Base-by-base conservation (phyloP, 1,140 invertebrate genomes). In the Drosophila funebris region DNA sequence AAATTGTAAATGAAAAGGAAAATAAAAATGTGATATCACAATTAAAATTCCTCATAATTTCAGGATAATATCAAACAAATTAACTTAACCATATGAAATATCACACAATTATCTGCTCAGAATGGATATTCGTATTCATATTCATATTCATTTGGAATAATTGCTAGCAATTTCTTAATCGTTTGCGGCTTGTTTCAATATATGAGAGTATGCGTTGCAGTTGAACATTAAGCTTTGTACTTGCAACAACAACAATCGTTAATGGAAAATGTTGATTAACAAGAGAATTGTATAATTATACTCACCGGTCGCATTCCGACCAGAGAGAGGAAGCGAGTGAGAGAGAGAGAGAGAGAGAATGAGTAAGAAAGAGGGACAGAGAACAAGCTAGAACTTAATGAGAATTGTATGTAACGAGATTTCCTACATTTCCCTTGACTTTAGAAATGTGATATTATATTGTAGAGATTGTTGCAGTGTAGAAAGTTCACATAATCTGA, bases 261-360 rank as follows among this genome's bases (percentile, higher is more conserved):
- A 63, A 68, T 68, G 66, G 44, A 61, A 68, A 68, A 68, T 39
- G 33, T 68, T 61, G 66, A 68, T 68, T 68, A 68, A 68, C 66
- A 68, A 61, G 36, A 43, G 27, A 50, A 43, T 50, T 66, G 39
- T 66, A 3, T 58, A 67, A 67, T 48, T 67, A 57, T 22, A 67
- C 53, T 20, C 53, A 16, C 18, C 48, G 61, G 61, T 20, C 48
- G 14, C 52, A 56, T 64, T 64, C 61, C 61, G 20, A 39, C 7
- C 13, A 44, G 11, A 8, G 18, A 13, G 13, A 33, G 6, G 36
- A 4, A 64, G 18, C 24, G 16, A 22, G 2, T 6, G 48, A 16
- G 18, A 16, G 13, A 33, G 18, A 36, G 24, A 13, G n/a, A 13
- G 24, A 13, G 61, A 41, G 27, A n/a, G 8, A 33, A 37, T 14